Evolutionary conservation across 2,797 vertebrate species (phyloP), one percentile per base, ranked within the genome.

Genomic region (Gambusia yucatana): DNA sequence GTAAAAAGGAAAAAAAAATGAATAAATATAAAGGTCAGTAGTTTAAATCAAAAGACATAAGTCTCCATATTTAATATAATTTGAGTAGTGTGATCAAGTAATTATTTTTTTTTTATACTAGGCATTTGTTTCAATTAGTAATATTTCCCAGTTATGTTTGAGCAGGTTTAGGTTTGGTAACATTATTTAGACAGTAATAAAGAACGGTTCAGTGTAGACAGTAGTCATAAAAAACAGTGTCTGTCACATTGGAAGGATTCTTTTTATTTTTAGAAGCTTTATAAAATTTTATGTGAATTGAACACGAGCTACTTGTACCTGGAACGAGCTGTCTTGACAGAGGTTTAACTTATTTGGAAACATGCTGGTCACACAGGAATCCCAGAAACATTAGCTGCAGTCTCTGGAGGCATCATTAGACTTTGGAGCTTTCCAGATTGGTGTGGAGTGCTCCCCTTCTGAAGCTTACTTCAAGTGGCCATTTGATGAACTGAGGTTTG

Each of bases 1-100:
- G 0, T 63, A 82, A 77, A 70, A 33, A 52, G 61, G 78, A 84
- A 87, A 67, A n/a, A 83, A 76, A 72, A 50, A 33, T 39, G 16
- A 75, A 41, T 72, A 70, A 65, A 77, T 61, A 44, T 84, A 78
- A 50, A 30, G 13, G 33, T 63, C 30, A 13, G 20, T 3, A 36
- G 7, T 67, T 41, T 4, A 65, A 65, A 3, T 9, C n/a, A 20
- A 59, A 44, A 20, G 41, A 30, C 22, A 20, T 50, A 22, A 48
- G 33, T 20, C 8, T 50, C 46, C 20, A 14, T 28, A n/a, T 16
- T 46, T 46, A 6, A 28, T 20, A 13, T 30, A 72, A 46, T 14
- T 20, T 30, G 43, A 28, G n/a, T 2, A 30, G 13, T 44, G 44
- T 30, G 3, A 72, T 47, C 6, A 47, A 16, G 3, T 48, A 4